Evolutionary conservation across 2,113 vertebrate species (phyloP).

Genomic region (Crotalus horridus): DNA sequence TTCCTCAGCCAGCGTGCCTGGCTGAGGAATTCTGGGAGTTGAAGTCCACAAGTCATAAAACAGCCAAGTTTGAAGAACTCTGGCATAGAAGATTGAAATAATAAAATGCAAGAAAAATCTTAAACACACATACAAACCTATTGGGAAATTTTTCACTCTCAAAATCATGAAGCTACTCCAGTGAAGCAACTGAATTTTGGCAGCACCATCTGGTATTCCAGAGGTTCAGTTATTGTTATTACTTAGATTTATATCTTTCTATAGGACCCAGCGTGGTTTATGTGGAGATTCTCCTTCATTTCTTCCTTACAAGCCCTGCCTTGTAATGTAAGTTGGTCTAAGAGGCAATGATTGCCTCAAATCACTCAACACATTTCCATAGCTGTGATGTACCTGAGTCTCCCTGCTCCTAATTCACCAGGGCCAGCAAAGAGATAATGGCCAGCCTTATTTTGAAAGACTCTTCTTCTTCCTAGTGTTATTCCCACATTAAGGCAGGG

Average conservation of each 20-base stretch:
- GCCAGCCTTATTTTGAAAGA: not conserved
- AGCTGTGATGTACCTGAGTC: not conserved
- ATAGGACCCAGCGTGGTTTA: not conserved
- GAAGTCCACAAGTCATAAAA: too few relatives aligned
- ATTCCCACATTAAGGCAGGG: not conserved
- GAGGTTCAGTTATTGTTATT: not conserved
- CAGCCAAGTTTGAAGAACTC: too few relatives aligned
- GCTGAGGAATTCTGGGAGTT: too few relatives aligned
- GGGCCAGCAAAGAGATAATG: not conserved
- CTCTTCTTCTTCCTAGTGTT: not conserved
- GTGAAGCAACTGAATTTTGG: not conserved
- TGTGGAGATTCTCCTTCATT: not conserved
- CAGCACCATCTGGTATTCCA: not conserved
- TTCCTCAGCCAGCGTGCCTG: too few relatives aligned
- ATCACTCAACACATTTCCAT: not conserved
- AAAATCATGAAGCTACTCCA: not conserved
- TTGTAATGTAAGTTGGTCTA: not conserved
- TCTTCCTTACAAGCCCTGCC: not conserved
- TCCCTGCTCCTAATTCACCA: not conserved
- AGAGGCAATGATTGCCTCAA: not conserved
- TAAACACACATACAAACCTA: not conserved
- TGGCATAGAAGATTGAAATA: not conserved
- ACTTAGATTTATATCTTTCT: not conserved
- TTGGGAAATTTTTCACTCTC: not conserved
- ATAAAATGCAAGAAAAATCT: not conserved